A percentile compares a stretch with the other conserved stretches of the same genome.
These are phyloP conservation scores for Drosophila meridiana DNA, from an alignment of 2,888 invertebrate genomes.

Conservation along the genomic window DNA sequence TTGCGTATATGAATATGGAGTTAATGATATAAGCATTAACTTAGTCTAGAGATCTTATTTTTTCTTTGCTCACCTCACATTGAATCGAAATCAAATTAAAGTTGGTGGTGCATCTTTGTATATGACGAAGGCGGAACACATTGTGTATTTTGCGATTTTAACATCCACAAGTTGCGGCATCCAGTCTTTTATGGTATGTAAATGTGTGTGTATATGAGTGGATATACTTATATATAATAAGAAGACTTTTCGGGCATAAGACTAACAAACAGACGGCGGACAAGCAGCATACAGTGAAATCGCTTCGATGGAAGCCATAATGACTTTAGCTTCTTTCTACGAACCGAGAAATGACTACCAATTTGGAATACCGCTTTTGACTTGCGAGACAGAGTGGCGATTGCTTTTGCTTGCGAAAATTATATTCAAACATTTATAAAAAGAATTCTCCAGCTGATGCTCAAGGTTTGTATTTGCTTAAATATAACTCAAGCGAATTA, in stretches of 20 bases:
- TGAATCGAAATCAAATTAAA: constrained; percentile 80
- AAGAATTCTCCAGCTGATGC: neutral
- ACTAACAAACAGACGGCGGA: constrained; percentile 76
- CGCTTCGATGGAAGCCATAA: constrained; percentile 84
- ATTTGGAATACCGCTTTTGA: constrained; percentile 81
- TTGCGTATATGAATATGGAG: constrained; percentile 9
- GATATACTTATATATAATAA: constrained; percentile 76
- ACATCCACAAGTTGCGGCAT: constrained; percentile 82
- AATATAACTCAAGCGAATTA: too few species aligned
- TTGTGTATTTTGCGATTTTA: constrained; percentile 84
- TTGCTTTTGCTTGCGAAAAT: constrained; percentile 57
- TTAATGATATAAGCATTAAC: constrained; percentile 51
- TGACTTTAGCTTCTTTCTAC: constrained; percentile 82
- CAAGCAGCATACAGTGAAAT: constrained; percentile 71
- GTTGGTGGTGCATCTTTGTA: constrained; percentile 63
- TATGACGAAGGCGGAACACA: constrained; percentile 83
- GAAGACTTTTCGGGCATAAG: constrained; percentile 79
- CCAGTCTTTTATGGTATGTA: constrained; percentile 74
- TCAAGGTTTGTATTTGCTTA: neutral
- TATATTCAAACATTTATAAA: neutral
- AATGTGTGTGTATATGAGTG: constrained; percentile 55
- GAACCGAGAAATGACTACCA: constrained; percentile 84
- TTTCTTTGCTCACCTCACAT: constrained; percentile 64
- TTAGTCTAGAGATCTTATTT: constrained; percentile 47
- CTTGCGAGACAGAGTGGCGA: constrained; percentile 82